These are phyloP conservation scores for Lepidocyrtinus sp. DNA, from an alignment of 2,888 invertebrate genomes.

Conservation along the genomic window DNA sequence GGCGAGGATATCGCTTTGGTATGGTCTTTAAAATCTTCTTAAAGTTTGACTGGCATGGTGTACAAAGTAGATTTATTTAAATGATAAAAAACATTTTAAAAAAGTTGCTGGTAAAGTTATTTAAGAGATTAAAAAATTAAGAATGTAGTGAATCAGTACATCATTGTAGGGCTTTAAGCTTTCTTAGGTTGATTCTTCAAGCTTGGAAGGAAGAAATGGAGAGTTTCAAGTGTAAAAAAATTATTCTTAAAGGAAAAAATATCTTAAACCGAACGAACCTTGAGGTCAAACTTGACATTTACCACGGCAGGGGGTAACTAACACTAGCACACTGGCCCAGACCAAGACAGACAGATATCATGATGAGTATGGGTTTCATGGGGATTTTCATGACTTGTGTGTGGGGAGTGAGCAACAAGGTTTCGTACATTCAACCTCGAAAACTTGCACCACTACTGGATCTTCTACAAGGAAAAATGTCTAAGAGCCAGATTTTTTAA, in stretches of 20 bases:
- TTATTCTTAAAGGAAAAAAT: slow-evolving; percentile 23
- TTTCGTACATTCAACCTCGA: no score
- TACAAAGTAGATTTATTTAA: slow-evolving; percentile 27
- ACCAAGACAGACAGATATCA: no score
- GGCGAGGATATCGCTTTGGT: not conserved
- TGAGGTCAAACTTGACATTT: slow-evolving; percentile 66
- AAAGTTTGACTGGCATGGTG: slow-evolving; percentile 19
- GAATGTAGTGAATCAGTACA: not conserved
- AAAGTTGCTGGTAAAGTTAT: slow-evolving; percentile 9
- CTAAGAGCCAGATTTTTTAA: no score
- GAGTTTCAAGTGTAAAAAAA: slow-evolving; percentile 34
- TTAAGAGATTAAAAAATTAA: slow-evolving; percentile 35
- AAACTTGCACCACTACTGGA: no score
- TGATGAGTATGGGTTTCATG: no score
- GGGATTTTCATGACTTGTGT: slow-evolving; percentile 26
- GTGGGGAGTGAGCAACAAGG: no score
- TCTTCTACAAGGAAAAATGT: no score
- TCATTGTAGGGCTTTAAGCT: not conserved
- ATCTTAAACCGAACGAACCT: slow-evolving; percentile 37
- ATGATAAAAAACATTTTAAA: slow-evolving; percentile 30
- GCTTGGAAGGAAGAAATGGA: slow-evolving; percentile 19
- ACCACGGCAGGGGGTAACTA: slow-evolving; percentile 58
- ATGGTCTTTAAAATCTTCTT: not conserved
- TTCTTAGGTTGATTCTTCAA: no score
- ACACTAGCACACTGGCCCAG: slow-evolving; percentile 31